Conservation (phyloP, 2,888 invertebrate genomes). For the Epirrhoe alternata region DNA sequence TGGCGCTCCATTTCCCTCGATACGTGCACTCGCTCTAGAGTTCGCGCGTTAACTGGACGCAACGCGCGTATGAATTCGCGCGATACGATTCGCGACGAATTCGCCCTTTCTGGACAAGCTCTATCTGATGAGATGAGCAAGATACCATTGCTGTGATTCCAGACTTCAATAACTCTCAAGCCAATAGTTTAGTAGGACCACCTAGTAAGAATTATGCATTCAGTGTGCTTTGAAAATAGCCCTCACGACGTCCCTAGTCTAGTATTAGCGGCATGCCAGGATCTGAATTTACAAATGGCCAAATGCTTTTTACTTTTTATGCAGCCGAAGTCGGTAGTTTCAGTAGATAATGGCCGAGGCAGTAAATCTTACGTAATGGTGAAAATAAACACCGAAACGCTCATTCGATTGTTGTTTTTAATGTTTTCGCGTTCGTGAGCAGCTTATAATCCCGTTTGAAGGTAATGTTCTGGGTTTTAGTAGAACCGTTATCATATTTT, state of each 20-base stretch:
- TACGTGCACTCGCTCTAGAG: too few species aligned
- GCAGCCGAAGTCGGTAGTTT: conserved; percentile 61
- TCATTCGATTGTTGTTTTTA: conserved; percentile 53
- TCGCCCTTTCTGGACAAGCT: too few species aligned
- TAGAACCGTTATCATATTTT: conserved; percentile 29
- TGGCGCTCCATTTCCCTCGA: too few species aligned
- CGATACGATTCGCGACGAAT: too few species aligned
- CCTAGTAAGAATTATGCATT: too few species aligned
- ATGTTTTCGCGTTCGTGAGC: conserved; percentile 42
- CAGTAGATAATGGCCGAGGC: conserved; percentile 66
- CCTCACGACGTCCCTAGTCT: conserved; percentile 15
- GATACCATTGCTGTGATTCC: too few species aligned
- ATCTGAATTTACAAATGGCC: conserved; percentile 60
- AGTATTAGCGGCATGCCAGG: conserved; percentile 43
- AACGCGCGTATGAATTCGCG: too few species aligned
- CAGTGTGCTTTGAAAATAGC: too few species aligned
- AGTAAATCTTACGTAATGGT: conserved; percentile 69
- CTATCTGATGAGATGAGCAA: too few species aligned
- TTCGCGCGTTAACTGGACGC: too few species aligned
- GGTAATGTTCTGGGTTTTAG: conserved; percentile 51
- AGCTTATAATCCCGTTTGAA: conserved; percentile 49
- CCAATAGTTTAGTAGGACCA: too few species aligned
- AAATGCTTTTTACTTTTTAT: conserved; percentile 52
- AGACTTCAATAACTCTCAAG: too few species aligned
- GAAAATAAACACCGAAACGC: conserved; percentile 64